These are phyloP conservation scores for Himalopsyche kuldschensis DNA, from an alignment of 2,888 invertebrate species.

Conservation along the genomic window DNA sequence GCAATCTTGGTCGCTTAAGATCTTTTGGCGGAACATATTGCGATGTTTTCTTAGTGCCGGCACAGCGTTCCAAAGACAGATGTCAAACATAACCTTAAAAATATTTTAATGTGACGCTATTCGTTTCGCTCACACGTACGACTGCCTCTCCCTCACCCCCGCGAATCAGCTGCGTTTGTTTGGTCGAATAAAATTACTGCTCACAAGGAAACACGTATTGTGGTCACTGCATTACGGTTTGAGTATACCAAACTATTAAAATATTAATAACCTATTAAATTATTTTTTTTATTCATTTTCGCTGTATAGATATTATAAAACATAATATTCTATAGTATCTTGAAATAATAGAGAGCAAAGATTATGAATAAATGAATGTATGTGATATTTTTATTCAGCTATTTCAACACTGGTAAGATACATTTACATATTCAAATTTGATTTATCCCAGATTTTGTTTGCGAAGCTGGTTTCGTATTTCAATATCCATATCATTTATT, in stretches of 20 bases:
- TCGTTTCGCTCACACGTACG: neutral
- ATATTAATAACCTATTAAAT: neutral
- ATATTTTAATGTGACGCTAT: neutral
- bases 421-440: no score
- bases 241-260: neutral
- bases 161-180: constrained; percentile 30
- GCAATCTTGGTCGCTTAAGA: neutral
- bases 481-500: no score
- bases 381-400: no score
- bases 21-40: neutral
- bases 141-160: neutral
- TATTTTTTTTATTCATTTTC: neutral
- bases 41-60: neutral
- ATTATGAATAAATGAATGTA: no score
- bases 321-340: no score
- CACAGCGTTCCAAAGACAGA: neutral
- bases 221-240: neutral
- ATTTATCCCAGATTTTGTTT: no score
- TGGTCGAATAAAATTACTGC: constrained; percentile 17
- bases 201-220: neutral
- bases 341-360: no score
- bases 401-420: no score
- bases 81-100: constrained; percentile 4
- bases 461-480: no score
- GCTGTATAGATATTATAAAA: no score